Conservation (phyloP, 1,140 invertebrate genomes). For the Glossosoma conforme region DNA sequence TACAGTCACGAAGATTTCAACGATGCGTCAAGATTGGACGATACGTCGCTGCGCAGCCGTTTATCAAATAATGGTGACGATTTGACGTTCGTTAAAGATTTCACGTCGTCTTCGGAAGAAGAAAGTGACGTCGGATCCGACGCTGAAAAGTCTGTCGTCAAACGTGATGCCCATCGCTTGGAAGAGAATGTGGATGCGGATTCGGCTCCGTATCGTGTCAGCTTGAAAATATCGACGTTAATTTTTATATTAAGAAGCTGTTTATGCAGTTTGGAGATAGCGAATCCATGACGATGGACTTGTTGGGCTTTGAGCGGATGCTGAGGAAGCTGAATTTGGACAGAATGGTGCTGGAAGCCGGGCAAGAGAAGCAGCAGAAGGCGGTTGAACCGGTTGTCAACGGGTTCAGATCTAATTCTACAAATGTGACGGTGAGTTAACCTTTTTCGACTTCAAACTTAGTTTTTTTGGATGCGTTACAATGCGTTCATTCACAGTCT, state of each 20-base stretch:
- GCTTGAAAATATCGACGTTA: conserved; percentile 39
- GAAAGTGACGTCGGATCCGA: conserved; percentile 25
- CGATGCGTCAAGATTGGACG: too few relatives aligned
- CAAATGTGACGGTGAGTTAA: conserved; percentile 50
- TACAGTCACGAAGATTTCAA: too few relatives aligned
- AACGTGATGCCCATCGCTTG: conserved; percentile 2
- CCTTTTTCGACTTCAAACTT: too few relatives aligned
- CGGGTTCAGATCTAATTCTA: conserved; percentile 35
- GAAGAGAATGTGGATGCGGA: too few relatives aligned
- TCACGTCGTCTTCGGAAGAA: too few relatives aligned
- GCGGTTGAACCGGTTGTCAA: conserved; percentile 18
- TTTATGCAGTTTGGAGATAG: conserved; percentile 52
- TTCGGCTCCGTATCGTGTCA: too few relatives aligned
- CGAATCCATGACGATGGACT: conserved; percentile 55
- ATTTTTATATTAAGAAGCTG: conserved; percentile 45
- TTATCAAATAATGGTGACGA: too few relatives aligned
- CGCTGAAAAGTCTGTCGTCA: conserved; percentile 28
- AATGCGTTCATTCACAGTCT: too few relatives aligned
- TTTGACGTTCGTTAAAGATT: too few relatives aligned
- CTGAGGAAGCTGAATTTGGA: conserved; percentile 56
- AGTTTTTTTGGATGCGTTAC: too few relatives aligned
- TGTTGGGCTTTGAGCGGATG: conserved; percentile 62
- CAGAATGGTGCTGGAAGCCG: conserved; percentile 45
- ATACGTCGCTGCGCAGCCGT: too few relatives aligned
- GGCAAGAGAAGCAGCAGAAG: conserved; percentile 13